These are phyloP conservation scores for Eueremaeus valkanovi DNA, from an alignment of 2,888 invertebrate species.

Conservation along the genomic window DNA sequence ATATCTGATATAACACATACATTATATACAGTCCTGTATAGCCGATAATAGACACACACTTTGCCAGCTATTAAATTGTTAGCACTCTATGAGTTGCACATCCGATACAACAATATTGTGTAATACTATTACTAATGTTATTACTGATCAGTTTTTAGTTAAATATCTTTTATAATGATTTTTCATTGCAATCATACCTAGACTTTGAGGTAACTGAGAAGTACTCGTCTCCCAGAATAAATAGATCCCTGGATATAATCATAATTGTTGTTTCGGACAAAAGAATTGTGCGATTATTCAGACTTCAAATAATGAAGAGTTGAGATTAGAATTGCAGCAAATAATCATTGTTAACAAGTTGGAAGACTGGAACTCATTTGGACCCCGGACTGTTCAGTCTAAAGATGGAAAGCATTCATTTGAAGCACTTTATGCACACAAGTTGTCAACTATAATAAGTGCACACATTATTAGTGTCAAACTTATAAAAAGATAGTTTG, in stretches of 20 bases:
- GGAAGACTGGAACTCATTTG: no score
- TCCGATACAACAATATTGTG: background rate
- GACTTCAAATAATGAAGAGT: background rate
- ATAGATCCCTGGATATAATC: slow-evolving; percentile 12
- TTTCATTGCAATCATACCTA: background rate
- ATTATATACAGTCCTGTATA: no score
- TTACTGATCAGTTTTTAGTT: no score
- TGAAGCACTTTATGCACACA: background rate
- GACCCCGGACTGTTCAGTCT: no score
- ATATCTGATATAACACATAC: slow-evolving; percentile 12
- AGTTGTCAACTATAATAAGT: no score
- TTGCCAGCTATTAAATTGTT: no score
- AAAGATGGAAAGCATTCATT: background rate
- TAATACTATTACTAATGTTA: no score
- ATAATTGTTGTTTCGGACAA: background rate
- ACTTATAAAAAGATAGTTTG: no score
- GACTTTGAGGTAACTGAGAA: slow-evolving; percentile 19
- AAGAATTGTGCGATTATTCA: background rate
- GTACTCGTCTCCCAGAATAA: slow-evolving; percentile 25
- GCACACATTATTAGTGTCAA: no score
- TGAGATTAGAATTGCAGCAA: no score
- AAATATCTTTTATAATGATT: background rate
- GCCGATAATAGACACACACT: no score
- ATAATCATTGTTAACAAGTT: no score
- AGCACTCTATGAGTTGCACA: background rate